These are phyloP conservation scores for Anthopleura sola DNA, from an alignment of 64 coral and sea anemone species.

Conservation along the genomic window DNA sequence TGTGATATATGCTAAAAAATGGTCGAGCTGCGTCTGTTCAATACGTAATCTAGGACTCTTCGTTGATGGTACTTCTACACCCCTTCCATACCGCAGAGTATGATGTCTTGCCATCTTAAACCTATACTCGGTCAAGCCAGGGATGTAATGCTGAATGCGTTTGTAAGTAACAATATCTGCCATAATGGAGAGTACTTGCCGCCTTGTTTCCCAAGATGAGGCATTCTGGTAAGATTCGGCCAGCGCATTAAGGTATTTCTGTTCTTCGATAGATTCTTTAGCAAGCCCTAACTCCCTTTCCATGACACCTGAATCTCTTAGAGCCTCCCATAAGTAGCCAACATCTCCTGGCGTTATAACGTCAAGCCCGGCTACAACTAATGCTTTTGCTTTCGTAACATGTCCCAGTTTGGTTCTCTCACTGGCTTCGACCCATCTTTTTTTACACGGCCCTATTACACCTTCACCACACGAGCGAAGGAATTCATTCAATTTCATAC, in stretches of 20 bases:
- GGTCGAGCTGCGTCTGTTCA: conserved; percentile 20
- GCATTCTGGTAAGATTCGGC: conserved; percentile 35
- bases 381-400: conserved; percentile 6
- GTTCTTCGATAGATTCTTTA: conserved; percentile 17
- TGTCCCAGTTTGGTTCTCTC: conserved; percentile 16
- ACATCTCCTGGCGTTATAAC: conserved; percentile 44
- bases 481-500: conserved; percentile 15
- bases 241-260: conserved; percentile 38
- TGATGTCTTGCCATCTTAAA: conserved; percentile 36
- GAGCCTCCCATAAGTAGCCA: conserved; percentile 39
- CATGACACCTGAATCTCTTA: conserved; percentile 22
- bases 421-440: conserved; percentile 18
- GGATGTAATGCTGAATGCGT: neutral
- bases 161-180: conserved; percentile 3
- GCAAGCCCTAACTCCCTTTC: conserved; percentile 33
- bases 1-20: conserved; percentile 34
- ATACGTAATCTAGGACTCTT: conserved; percentile 14
- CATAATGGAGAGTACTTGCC: conserved; percentile 35
- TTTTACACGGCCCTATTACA: conserved; percentile 40
- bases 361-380: conserved; percentile 23
- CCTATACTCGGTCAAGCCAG: conserved; percentile 21
- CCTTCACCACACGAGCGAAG: conserved; percentile 28
- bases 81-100: conserved; percentile 15
- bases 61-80: neutral
- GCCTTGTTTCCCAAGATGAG: conserved; percentile 13